Conservation (phyloP, 2,797 vertebrate genomes). For the Rhynchotus rufescens region DNA sequence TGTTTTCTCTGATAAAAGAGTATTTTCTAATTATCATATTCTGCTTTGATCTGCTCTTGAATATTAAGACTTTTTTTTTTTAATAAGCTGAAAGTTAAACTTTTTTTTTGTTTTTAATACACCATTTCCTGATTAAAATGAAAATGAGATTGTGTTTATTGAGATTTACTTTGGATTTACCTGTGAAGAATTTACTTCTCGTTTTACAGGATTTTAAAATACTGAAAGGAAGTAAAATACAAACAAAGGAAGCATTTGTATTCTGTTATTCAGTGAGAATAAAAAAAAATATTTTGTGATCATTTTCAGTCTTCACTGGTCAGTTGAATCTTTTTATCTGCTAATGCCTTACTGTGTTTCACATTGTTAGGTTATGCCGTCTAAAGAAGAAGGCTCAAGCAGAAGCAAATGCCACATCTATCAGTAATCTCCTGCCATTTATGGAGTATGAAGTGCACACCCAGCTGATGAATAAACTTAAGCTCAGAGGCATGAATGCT, state of each 20-base stretch:
- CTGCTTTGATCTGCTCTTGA: background rate
- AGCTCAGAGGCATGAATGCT: constrained; percentile 95
- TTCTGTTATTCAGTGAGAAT: background rate
- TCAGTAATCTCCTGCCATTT: constrained; percentile 97
- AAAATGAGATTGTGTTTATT: background rate
- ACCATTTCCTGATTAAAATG: background rate
- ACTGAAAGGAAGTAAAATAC: too few species aligned
- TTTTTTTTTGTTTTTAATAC: background rate
- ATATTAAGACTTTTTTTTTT: background rate
- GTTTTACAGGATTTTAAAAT: background rate
- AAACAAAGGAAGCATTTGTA: background rate
- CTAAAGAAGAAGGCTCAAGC: constrained; percentile 98
- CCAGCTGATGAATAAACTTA: constrained; percentile 98
- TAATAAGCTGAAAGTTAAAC: background rate
- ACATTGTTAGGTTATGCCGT: constrained; percentile 88
- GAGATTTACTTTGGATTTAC: background rate
- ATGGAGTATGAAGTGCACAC: constrained; percentile 99
- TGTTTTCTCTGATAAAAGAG: background rate
- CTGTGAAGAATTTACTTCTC: background rate
- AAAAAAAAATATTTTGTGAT: background rate
- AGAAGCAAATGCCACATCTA: constrained; percentile 93
- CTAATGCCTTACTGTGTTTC: background rate
- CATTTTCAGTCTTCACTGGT: fast-evolving
- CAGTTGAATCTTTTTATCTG: background rate
- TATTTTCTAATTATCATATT: background rate